Evolutionary conservation across 2,888 invertebrate genomes (phyloP), one percentile per base, ranked within the genome.

Genomic region (Drosophila paracracens): DNA sequence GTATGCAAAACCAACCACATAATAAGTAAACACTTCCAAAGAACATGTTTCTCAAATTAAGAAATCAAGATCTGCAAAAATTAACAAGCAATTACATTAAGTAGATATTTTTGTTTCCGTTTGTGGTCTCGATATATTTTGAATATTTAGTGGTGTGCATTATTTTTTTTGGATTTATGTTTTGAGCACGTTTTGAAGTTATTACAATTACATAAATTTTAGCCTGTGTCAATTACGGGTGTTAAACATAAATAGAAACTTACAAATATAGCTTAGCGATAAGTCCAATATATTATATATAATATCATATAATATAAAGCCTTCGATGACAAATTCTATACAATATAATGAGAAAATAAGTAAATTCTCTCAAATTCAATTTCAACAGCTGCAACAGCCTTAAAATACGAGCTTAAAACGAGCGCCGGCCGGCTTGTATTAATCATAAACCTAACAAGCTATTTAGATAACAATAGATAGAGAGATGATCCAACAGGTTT

Each of bases 221-320:
- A 81, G 72, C 79, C 76, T 83, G 79, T 54, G 76, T 72, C 70
- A 74, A 79, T 64, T 74, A 63, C 65, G 63, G 62, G 73, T 79
- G 83, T 88, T 82, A 76, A 76, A 86, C 60, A 74, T 86, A 86
- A 86, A 83, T 87, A 86, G 81, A 88, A 82, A 83, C 83, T 73
- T 86, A 86, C 70, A 80, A 75, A 52, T 54, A 63, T 79, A 79
- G 59, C 73, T 78, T 72, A 74, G 70, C 54, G 48, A 40, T 58
- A 38, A 56, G 27, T 38, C 38, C 29, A 56, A 38, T 69, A 74
- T 61, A 7, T 36, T 10, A 38, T 69, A 74, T 61, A 7, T 36
- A 10, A 40, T 54, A 53, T 16, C 13, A 57, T 38, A 48, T 72
- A 67, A 67, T 74, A 63, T 76, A 80, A 78, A 82, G 87, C 80